Evolutionary conservation across 2,888 invertebrate genomes (phyloP).

Genomic region (Lepidonotus clava): DNA sequence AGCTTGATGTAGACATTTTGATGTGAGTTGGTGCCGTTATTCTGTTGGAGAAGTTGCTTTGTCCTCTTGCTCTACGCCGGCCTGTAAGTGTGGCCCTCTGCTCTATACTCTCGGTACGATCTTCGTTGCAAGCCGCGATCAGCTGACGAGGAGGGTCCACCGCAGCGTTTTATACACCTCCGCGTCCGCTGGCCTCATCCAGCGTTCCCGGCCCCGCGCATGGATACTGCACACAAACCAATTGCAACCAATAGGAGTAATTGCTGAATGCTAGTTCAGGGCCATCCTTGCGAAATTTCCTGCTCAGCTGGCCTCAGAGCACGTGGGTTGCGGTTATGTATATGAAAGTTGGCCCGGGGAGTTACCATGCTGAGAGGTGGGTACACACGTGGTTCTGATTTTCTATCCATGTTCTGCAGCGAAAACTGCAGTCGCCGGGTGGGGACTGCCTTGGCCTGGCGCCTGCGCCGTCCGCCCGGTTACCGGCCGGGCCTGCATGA

Average conservation of each 20-base stretch:
- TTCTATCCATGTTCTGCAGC: background rate
- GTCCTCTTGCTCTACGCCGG: too few species aligned
- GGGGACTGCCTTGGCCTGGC: conserved; percentile 1
- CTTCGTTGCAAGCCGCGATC: too few species aligned
- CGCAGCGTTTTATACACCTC: too few species aligned
- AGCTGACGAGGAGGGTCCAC: background rate
- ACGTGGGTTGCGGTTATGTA: background rate
- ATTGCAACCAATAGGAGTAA: background rate
- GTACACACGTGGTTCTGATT: background rate
- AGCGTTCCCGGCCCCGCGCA: background rate
- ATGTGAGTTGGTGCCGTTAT: too few species aligned
- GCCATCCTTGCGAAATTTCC: background rate
- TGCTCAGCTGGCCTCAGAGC: background rate
- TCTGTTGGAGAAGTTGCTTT: too few species aligned
- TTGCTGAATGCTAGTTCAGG: background rate
- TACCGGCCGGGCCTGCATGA: conserved; percentile 14
- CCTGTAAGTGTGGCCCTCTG: too few species aligned
- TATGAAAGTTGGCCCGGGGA: background rate
- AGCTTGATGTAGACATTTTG: conserved; percentile 45
- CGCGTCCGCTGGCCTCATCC: background rate
- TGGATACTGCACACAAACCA: background rate
- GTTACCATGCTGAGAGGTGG: background rate
- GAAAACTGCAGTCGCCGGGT: background rate
- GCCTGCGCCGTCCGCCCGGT: conserved; percentile 4
- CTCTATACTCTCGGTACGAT: too few species aligned